Evolutionary conservation across 1,140 invertebrate genomes (phyloP).

Genomic region (Brachionus plicatilis): DNA sequence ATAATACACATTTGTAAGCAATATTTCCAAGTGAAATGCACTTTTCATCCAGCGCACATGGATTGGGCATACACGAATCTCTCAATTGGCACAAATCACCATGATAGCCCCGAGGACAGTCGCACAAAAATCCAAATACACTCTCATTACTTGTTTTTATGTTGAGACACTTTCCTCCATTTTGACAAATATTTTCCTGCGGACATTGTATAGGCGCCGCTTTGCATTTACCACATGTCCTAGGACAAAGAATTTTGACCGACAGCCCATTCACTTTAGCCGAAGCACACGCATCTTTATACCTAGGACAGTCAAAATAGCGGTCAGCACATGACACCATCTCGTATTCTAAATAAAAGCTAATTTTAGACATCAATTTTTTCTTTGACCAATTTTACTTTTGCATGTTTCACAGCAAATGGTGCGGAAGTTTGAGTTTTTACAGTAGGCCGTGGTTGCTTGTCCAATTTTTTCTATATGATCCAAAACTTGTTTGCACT

Average conservation of each 20-base stretch:
- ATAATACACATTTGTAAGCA: neutral
- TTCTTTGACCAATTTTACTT: neutral
- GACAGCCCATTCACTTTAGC: neutral
- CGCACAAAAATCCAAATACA: neutral
- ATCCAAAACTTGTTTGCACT: neutral
- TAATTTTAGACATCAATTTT: neutral
- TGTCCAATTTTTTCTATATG: neutral
- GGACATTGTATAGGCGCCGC: neutral
- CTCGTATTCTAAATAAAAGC: neutral
- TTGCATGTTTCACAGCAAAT: constrained; percentile 17
- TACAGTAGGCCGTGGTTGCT: neutral
- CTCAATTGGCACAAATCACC: neutral
- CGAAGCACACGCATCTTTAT: neutral
- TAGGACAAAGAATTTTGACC: neutral
- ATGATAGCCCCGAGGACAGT: neutral
- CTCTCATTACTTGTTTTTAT: neutral
- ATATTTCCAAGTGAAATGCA: constrained; percentile 14
- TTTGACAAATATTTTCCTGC: neutral
- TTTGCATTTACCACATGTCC: constrained; percentile 1
- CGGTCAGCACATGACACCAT: neutral
- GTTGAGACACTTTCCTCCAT: constrained; percentile 11
- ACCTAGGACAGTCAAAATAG: constrained; percentile 28
- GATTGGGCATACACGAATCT: constrained; percentile 17
- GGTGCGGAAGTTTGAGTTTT: neutral
- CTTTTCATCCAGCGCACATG: neutral